Conservation (phyloP, 2,797 vertebrate genomes). For the Galagoides demidoff region DNA sequence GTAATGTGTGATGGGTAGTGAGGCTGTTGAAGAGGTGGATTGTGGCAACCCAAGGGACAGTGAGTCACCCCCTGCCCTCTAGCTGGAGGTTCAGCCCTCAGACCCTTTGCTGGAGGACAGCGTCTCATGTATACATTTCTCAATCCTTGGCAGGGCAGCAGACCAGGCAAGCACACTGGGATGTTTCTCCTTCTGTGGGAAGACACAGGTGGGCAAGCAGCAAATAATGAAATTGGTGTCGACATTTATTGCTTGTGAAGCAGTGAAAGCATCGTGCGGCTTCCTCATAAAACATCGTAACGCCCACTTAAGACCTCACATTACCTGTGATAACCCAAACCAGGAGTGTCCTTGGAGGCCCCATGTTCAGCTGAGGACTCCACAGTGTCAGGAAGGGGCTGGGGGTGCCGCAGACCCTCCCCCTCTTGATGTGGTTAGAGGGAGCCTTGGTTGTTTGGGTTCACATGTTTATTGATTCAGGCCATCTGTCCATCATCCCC, state of each 20-base stretch:
- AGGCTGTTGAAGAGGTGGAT: background rate
- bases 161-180: background rate
- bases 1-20: background rate
- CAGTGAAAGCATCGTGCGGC: constrained; percentile 36
- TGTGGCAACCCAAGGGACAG: background rate
- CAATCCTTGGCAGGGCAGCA: background rate
- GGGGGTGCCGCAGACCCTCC: background rate
- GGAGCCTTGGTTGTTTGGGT: background rate
- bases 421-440: background rate
- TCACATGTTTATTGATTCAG: constrained; percentile 13
- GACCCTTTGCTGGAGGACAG: background rate
- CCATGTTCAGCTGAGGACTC: background rate
- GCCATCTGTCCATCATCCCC: background rate
- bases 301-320: background rate
- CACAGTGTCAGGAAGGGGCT: background rate
- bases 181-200: background rate
- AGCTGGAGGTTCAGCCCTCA: background rate
- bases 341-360: background rate
- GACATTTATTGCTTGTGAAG: constrained; percentile 44
- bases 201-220: background rate
- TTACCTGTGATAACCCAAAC: constrained; percentile 33
- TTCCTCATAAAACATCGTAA: constrained; percentile 36
- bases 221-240: constrained; percentile 39
- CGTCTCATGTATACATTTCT: background rate
- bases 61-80: background rate